These are phyloP conservation scores for Eclectus roratus DNA, from an alignment of 2,113 vertebrate genomes.

Conservation along the genomic window DNA sequence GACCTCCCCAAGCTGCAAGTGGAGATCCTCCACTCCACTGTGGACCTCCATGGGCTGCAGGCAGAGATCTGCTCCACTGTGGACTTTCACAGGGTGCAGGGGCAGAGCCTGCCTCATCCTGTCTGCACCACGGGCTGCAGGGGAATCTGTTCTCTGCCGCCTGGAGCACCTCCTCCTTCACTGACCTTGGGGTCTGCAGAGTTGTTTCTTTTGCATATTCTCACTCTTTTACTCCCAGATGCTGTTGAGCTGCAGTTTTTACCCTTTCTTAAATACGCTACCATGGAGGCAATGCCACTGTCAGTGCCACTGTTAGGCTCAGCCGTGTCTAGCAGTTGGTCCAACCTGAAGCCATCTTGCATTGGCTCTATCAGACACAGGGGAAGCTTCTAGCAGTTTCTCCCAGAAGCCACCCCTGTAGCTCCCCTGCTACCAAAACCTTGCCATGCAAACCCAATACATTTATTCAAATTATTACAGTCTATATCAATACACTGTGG, in stretches of 20 bases:
- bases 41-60: not conserved
- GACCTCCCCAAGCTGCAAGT: not conserved
- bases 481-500: not conserved
- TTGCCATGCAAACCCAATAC: rapidly evolving
- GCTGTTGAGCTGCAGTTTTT: not conserved
- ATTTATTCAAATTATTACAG: not conserved
- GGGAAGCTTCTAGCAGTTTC: not conserved
- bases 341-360: not conserved
- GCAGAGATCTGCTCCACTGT: not conserved
- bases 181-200: not conserved
- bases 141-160: rapidly evolving
- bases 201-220: not conserved
- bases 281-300: not conserved
- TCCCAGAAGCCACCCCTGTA: not conserved
- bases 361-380: not conserved
- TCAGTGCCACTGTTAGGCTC: not conserved
- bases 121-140: rapidly evolving
- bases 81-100: not conserved
- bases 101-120: not conserved
- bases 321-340: not conserved
- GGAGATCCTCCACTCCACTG: not conserved
- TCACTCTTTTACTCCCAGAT: not conserved
- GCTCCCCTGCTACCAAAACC: not conserved
- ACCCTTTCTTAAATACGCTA: not conserved
- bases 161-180: not conserved